Base-by-base conservation (phyloP, 2,113 vertebrate species). In the Excalfactoria chinensis region DNA sequence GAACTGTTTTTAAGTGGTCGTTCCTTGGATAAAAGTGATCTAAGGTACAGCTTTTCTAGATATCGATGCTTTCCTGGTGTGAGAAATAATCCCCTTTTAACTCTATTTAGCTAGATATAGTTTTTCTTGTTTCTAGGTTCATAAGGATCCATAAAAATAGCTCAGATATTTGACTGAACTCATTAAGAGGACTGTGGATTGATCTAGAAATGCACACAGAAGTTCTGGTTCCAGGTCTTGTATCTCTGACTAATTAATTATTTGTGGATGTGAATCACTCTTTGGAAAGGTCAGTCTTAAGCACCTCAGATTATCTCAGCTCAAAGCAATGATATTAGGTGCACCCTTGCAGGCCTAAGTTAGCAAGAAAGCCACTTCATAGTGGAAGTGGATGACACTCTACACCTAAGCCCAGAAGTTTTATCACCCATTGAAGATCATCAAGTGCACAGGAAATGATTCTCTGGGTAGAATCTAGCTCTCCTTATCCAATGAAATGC, bases 341-440 rank as follows among this genome's bases (percentile, higher is more conserved):
- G 30, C 2, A 3, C 7, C 3, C 7, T 7, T 62, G 17, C 30
- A 72, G 40, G 17, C 22, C 32, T 13, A 9, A 67, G 11, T 35
- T 19, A 59, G 25, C 13, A 74, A 34, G 25, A 34, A 35, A 84
- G 1, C 1, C 15, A 3, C 9, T 11, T 84, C 3, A 0, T 18
- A 44, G 23, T 3, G 43, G 48, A 58, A 46, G 37, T 10, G 17
- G 55, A 2, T 35, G 84, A 43, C 37, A 32, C 7, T 46, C 19
- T 41, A 7, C 28, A 67, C 25, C 17, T 51, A 56, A 32, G 22
- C 22, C 51, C 26, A 7, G 21, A 7, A 2, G 4, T 35, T 70
- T 59, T 43, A 7, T 11, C 59, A 0, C 43, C 55, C 2, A 3
- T 5, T 35, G 37, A 72, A 66, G 55, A 26, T 23, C 55, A 79